Evolutionary conservation across 2,888 invertebrate species (phyloP), one percentile per base, ranked within the genome.

Genomic region (Thera obeliscata): DNA sequence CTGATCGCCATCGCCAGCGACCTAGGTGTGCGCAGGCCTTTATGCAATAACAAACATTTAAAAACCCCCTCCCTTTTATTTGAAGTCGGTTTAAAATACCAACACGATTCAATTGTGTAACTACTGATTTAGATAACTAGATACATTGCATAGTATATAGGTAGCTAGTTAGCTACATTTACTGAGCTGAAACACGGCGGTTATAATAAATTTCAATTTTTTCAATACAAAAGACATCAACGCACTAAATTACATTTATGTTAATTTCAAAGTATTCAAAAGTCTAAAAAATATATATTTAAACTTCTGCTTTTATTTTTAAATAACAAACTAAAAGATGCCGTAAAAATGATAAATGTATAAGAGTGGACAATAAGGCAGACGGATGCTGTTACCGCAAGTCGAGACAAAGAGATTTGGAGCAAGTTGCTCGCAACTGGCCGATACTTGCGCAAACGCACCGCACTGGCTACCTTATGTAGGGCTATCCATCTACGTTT

Each of bases 321-420:
- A 41, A 35, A 46, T 9, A 0, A 33, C n/a, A 11, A n/a, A 54
- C 6, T 36, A 58, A 52, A 54, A 56, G 7, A 55, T 48, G 43
- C 11, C 35, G 52, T n/a, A 11, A 22, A 35, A 54, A 5, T 41
- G 4, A 69, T 70, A 57, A 38, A 75, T 73, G 77, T 75, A 73
- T 74, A 75, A 70, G 74, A 76, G 74, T 73, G 72, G 75, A 73
- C 76, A 81, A 72, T 70, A 76, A 71, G 74, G 74, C 69, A 78
- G 2, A 46, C 43, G 9, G 7, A 46, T 46, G 9, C 43, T 9
- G 80, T 73, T 77, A 77, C 76, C 75, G 73, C 74, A 77, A 77
- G 78, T 75, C 74, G 76, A 89, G 83, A 90, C 91, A 91, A 91
- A 87, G 85, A 88, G 84, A 92, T 91, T 88, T 92, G 82, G 90